A percentile compares a stretch with the other conserved stretches of the same genome.
phyloP scores from a whole-genome alignment of 2,113 vertebrate genomes.

The Mustela lutreola region DNA sequence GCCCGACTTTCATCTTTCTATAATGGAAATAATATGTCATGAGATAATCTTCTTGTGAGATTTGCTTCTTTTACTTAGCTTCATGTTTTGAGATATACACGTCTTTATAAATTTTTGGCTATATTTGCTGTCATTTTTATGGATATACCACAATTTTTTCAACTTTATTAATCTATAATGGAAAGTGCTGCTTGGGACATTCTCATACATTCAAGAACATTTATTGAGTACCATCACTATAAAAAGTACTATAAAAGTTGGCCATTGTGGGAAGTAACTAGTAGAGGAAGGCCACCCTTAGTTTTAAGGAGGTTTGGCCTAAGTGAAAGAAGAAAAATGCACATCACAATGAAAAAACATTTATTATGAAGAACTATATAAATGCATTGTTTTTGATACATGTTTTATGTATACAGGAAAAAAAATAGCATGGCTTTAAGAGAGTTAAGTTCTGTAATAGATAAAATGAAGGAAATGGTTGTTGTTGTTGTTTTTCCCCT shows the following conservation, averaged over 20 bases:
- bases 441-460: not conserved
- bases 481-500: not conserved
- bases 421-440: not conserved
- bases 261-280: not conserved
- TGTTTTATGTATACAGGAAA: not conserved
- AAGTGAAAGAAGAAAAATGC: not conserved
- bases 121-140: not conserved
- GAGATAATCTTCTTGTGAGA: not conserved
- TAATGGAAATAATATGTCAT: not conserved
- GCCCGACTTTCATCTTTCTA: not conserved
- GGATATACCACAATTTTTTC: not conserved
- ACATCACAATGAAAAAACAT: not conserved
- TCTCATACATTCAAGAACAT: not conserved
- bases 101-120: not conserved
- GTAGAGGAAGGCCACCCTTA: not conserved
- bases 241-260: not conserved
- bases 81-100: not conserved
- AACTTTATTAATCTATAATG: not conserved
- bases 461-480: too few species aligned
- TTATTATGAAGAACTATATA: not conserved
- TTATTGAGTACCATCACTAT: not conserved
- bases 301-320: not conserved
- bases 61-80: not conserved
- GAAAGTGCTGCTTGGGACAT: not conserved
- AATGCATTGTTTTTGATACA: not conserved